A percentile compares a stretch with the other conserved stretches of the same genome.
Evolutionary conservation across 2,113 vertebrate species (phyloP).

Genomic region (Dromaius novaehollandiae): DNA sequence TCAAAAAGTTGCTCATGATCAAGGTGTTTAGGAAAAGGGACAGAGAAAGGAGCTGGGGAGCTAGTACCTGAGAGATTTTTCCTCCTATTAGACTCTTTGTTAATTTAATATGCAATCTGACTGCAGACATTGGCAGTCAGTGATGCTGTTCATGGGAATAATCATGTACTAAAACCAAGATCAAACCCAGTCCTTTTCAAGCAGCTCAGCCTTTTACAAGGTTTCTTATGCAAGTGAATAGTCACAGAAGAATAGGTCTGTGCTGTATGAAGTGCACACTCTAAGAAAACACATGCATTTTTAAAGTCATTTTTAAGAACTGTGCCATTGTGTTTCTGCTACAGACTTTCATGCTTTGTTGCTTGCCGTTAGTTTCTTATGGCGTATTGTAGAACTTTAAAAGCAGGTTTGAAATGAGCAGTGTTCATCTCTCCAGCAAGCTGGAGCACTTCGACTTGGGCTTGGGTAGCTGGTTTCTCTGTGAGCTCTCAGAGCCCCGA

Average conservation of each 20-base stretch:
- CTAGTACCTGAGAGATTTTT: neutral
- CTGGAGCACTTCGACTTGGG: neutral
- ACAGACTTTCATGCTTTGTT: neutral
- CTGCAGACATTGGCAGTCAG: neutral
- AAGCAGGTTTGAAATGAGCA: neutral
- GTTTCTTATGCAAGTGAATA: neutral
- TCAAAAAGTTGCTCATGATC: neutral
- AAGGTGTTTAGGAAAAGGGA: neutral
- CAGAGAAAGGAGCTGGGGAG: neutral
- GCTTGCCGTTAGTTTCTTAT: neutral
- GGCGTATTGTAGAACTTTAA: constrained; percentile 14
- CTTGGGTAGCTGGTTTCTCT: neutral
- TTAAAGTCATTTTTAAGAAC: neutral
- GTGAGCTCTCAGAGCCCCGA: neutral
- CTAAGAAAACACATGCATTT: neutral
- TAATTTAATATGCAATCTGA: neutral
- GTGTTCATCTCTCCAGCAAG: neutral
- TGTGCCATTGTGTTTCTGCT: neutral
- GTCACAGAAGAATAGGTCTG: neutral
- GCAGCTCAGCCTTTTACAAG: neutral
- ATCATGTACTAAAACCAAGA: neutral
- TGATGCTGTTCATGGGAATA: neutral
- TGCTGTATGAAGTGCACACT: rapidly evolving
- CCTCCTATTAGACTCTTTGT: neutral
- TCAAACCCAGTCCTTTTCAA: neutral